Base-by-base conservation (phyloP, 2,888 invertebrate species). In the Petrolisthes manimaculis region DNA sequence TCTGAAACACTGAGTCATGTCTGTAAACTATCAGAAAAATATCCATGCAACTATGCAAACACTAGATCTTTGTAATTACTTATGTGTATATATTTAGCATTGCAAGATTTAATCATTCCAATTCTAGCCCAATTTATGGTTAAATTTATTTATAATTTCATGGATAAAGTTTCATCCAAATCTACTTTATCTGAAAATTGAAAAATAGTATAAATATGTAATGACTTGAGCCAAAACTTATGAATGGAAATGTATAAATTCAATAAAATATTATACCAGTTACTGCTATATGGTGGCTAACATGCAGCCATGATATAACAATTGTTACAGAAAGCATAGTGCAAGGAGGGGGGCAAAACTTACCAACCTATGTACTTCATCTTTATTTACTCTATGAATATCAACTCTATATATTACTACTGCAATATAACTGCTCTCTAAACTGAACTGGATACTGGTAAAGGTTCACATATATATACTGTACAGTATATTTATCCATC, bases 11-110 rank as follows among this genome's bases (percentile, higher is more conserved):
- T 83, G 78, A 79, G 67, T 82, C 83, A 54, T 77, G 67, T 79
- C 37, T 71, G 71, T 80, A 83, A 83, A 79, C 87, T 87, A 87
- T 83, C 77, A 79, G 78, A 87, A 86, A 79, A 87, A 67, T 71
- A 83, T 87, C 69, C 87, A 87, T 87, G 87, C 87, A 83, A 79
- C 87, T 87, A 87, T 83, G 87, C 87, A 87, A 83, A 87, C 53
- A 56, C 83, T 87, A 87, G 79, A 79, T 87, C 14, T 21, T 80
- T 21, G 14, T 79, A 4, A 79, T 79, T 51, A 79, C 54, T 86
- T 86, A 86, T 53, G 74, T 71, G 37, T 78, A 21, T 83, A 78
- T 69, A 79, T 87, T 87, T 87, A 87, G 79, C 83, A 55, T 55
- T 69, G 78, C 77, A 79, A 79, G 80, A 79, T 83, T 87, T 83